Evolutionary conservation across 2,888 invertebrate genomes (phyloP).

Genomic region (Oasisia sp.): DNA sequence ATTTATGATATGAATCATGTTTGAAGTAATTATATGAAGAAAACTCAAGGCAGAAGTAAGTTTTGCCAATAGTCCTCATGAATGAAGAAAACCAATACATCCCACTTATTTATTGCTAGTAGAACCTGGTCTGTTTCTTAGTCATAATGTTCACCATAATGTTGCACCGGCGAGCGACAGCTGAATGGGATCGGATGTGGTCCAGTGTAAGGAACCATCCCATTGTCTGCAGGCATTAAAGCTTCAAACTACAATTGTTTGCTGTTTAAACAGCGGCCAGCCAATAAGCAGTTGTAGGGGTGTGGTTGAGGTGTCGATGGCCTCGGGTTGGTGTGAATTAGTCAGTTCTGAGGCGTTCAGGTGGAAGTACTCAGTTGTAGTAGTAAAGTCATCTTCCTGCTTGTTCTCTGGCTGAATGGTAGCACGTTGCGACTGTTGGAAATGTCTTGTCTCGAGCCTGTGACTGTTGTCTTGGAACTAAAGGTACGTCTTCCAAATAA

Average conservation of each 20-base stretch:
- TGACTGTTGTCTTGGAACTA: neutral
- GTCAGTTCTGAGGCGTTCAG: neutral
- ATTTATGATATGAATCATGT: too few species aligned
- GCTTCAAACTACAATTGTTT: neutral
- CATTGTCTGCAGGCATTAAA: neutral
- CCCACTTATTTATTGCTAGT: too few species aligned
- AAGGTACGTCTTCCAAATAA: too few species aligned
- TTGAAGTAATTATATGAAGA: too few species aligned
- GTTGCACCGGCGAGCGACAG: too few species aligned
- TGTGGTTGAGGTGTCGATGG: neutral
- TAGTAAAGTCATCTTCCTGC: neutral
- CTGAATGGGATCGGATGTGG: neutral
- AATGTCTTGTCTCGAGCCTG: neutral
- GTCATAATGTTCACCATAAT: too few species aligned
- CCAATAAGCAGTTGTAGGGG: neutral
- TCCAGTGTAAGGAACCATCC: neutral
- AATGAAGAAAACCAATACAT: too few species aligned
- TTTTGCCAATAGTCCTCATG: too few species aligned
- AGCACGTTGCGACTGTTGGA: neutral
- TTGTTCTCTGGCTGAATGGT: neutral
- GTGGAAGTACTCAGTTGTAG: neutral
- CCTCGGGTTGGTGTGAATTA: neutral
- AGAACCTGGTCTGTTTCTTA: too few species aligned
- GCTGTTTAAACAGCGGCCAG: neutral
- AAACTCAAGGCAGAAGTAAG: too few species aligned